Base-by-base conservation (phyloP, 2,113 vertebrate genomes). In the Passerina amoena region DNA sequence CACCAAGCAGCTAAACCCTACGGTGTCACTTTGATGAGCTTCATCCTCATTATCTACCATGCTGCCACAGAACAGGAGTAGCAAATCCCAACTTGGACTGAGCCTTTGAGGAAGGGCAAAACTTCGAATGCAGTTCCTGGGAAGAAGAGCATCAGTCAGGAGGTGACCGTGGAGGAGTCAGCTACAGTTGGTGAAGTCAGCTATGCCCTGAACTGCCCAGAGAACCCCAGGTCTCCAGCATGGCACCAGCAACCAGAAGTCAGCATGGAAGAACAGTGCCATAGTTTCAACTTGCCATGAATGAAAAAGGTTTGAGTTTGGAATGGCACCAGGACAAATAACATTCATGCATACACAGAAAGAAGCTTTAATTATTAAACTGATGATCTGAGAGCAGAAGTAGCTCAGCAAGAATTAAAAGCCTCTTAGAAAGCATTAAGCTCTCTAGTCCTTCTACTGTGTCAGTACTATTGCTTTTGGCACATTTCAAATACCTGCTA, bases 291-390 rank as follows among this genome's bases (percentile, higher is more conserved):
- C 21, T 40, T 18, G 5, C 31, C 44, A 19, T 3, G 24, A 71
- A 78, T 1, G 1, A 60, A 28, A 75, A 60, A 60, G 12, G 30
- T 38, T 75, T 35, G 63, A 47, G 19, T 59, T 73, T 69, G 31
- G 61, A 85, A 84, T 1, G 2, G 40, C 44, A 72, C 35, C 24
- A 76, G 23, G n/a, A 65, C 90, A 96, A 96, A 82, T 37, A 96
- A 76, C 37, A 61, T 37, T 65, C 22, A 12, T 3, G 14, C 40
- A 40, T 12, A 61, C 15, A 40, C 2, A 79, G 44, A 82, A 93
- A 94, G 82, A 71, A 82, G 54, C 53, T 80, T 96, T 57, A 95
- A 92, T 91, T 89, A 89, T 82, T 95, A 82, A 88, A 91, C 48
- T 82, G 73, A 79, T 82, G 53, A 94, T 72, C 31, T 11, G 9